phyloP scores from a whole-genome alignment of 2,888 invertebrate genomes.

The Drosophila anomelani region DNA sequence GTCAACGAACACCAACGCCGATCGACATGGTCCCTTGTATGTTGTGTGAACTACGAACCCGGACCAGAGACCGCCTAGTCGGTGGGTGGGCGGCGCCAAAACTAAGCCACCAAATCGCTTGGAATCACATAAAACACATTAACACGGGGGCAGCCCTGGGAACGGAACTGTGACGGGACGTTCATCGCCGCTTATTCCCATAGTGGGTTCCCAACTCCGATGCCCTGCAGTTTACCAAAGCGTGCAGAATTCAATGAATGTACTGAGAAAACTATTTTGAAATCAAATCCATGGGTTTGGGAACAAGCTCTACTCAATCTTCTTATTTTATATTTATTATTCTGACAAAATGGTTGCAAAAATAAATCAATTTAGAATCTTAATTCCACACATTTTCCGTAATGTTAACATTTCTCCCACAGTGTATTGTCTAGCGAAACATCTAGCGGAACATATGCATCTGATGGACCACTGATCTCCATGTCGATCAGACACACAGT shows the following conservation, averaged over 20 bases:
- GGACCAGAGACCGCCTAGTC: slow-evolving; percentile 43
- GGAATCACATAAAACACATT: slow-evolving; percentile 81
- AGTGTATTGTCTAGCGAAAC: slow-evolving; percentile 14
- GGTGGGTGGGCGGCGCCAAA: slow-evolving; percentile 75
- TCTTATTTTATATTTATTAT: not conserved
- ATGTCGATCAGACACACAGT: slow-evolving; percentile 85
- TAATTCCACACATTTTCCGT: no score
- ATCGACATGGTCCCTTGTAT: slow-evolving; percentile 27
- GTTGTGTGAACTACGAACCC: slow-evolving; percentile 46
- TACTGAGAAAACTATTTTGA: slow-evolving; percentile 19
- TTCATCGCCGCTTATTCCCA: slow-evolving; percentile 51
- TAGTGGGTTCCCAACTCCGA: slow-evolving; percentile 32
- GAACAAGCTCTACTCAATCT: not conserved
- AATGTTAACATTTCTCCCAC: not conserved
- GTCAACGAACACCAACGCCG: slow-evolving; percentile 79
- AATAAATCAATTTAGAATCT: not conserved
- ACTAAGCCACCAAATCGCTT: slow-evolving; percentile 72
- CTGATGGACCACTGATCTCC: slow-evolving; percentile 38
- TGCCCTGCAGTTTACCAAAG: slow-evolving; percentile 66
- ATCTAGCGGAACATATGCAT: slow-evolving; percentile 2
- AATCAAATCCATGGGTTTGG: not conserved
- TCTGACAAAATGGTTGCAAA: not conserved
- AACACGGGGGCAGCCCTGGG: slow-evolving; percentile 69
- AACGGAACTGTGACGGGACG: slow-evolving; percentile 65
- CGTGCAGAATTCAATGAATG: slow-evolving; percentile 59